A percentile compares a stretch with the other conserved stretches of the same genome.
These are phyloP conservation scores for Tyria jacobaeae DNA, from an alignment of 2,888 invertebrate species.

Conservation along the genomic window DNA sequence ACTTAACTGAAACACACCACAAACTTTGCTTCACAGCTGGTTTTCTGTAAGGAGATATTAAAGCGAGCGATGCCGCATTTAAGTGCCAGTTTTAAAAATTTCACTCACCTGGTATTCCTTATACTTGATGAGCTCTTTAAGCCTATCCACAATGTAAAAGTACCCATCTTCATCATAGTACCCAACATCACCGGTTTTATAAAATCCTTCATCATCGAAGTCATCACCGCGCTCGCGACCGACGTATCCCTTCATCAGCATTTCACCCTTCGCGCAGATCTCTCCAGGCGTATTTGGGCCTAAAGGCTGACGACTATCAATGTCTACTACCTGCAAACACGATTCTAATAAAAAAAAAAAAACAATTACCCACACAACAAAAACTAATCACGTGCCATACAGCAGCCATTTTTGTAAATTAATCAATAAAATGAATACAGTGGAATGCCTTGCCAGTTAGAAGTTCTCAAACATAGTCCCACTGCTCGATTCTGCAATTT, in stretches of 20 bases:
- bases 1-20: too few species aligned
- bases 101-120: conserved; percentile 71
- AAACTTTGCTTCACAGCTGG: too few species aligned
- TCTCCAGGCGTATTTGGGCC: conserved; percentile 91
- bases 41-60: too few species aligned
- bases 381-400: too few species aligned
- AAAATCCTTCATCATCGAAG: conserved; percentile 92
- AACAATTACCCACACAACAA: too few species aligned
- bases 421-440: too few species aligned
- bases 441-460: too few species aligned
- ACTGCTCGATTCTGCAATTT: too few species aligned
- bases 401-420: too few species aligned
- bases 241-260: conserved; percentile 94
- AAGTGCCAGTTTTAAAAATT: too few species aligned
- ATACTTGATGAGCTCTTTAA: conserved; percentile 79
- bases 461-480: too few species aligned
- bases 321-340: conserved; percentile 79
- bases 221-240: conserved; percentile 78
- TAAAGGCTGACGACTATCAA: conserved; percentile 86
- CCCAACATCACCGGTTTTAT: conserved; percentile 87
- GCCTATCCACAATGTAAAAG: conserved; percentile 71
- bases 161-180: conserved; percentile 72
- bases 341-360: neutral
- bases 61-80: too few species aligned
- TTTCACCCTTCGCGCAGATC: conserved; percentile 91